phyloP scores from a whole-genome alignment of 2,113 vertebrate species.

The Panurus biarmicus region DNA sequence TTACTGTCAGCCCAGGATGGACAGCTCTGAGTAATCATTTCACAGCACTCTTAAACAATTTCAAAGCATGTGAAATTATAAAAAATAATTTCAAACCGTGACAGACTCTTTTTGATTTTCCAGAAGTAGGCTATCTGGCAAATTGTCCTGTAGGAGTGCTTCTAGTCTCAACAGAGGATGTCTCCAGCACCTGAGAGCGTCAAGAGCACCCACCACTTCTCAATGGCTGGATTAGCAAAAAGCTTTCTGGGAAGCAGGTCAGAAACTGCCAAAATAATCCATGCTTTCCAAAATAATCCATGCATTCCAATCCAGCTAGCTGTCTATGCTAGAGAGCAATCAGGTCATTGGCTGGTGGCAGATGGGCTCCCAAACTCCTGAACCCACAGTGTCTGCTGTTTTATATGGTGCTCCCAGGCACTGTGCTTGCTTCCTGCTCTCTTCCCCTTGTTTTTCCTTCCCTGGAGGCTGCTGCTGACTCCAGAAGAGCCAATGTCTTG shows the following conservation, averaged over 20 bases:
- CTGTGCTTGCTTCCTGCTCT: background rate
- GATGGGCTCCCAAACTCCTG: background rate
- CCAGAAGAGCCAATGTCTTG: background rate
- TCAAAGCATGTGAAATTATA: background rate
- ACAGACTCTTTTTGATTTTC: background rate
- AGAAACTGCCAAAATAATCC: background rate
- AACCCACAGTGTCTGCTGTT: background rate
- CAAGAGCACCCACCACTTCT: fast-evolving
- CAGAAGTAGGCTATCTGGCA: background rate
- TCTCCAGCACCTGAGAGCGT: background rate
- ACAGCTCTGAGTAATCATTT: background rate
- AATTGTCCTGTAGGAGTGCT: background rate
- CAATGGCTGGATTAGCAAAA: background rate
- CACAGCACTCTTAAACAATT: background rate
- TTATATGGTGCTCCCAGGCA: background rate
- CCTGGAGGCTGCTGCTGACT: background rate
- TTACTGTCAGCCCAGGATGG: background rate
- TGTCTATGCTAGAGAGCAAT: background rate
- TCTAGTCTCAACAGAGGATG: background rate
- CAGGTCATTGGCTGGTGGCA: background rate
- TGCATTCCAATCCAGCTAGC: too few relatives aligned
- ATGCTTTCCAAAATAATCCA: background rate
- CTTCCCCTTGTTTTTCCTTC: background rate
- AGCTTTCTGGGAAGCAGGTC: background rate
- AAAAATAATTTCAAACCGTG: background rate